Percentiles rank a stretch among this genome's conserved stretches.
Conservation (phyloP, 2,113 vertebrate species). For the Brachirus orientalis region DNA sequence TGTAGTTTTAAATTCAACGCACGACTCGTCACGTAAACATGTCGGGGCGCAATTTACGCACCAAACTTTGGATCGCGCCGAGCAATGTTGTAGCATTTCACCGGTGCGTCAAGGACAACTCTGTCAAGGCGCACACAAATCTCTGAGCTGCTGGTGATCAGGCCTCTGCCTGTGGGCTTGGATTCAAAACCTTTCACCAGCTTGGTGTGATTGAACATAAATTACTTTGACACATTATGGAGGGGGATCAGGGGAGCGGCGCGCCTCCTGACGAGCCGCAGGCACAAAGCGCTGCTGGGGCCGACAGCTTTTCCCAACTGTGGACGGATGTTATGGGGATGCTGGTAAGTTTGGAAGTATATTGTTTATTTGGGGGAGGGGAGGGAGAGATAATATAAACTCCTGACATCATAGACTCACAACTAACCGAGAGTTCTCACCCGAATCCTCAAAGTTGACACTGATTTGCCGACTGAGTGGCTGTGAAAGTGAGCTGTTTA, state of each 20-base stretch:
- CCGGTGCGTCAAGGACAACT: slow-evolving; percentile 60
- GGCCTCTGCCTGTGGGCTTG: slow-evolving; percentile 31
- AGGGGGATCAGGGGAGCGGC: slow-evolving; percentile 77
- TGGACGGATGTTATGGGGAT: slow-evolving; percentile 98
- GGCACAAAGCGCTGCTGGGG: slow-evolving; percentile 65
- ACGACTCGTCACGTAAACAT: slow-evolving; percentile 32
- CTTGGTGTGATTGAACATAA: slow-evolving; percentile 20
- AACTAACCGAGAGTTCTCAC: slow-evolving; percentile 36
- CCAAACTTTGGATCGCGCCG: slow-evolving; percentile 33
- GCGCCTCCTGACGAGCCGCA: slow-evolving; percentile 60
- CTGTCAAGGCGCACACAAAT: slow-evolving; percentile 49
- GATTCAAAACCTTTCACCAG: slow-evolving; percentile 25
- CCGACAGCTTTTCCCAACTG: slow-evolving; percentile 89
- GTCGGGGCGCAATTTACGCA: slow-evolving; percentile 42
- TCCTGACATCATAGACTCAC: slow-evolving; percentile 45
- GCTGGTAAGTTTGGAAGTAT: slow-evolving; percentile 87
- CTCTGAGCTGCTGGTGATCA: slow-evolving; percentile 25
- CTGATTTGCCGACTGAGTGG: slow-evolving; percentile 43
- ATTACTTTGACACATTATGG: slow-evolving; percentile 67
- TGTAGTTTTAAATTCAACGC: background rate
- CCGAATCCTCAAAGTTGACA: slow-evolving; percentile 34
- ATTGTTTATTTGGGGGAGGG: slow-evolving; percentile 14
- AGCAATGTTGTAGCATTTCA: slow-evolving; percentile 53
- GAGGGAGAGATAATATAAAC: slow-evolving; percentile 24
- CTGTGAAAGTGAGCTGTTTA: no score